Evolutionary conservation across 2,888 invertebrate species (phyloP).

Genomic region (Chrysina gloriosa): DNA sequence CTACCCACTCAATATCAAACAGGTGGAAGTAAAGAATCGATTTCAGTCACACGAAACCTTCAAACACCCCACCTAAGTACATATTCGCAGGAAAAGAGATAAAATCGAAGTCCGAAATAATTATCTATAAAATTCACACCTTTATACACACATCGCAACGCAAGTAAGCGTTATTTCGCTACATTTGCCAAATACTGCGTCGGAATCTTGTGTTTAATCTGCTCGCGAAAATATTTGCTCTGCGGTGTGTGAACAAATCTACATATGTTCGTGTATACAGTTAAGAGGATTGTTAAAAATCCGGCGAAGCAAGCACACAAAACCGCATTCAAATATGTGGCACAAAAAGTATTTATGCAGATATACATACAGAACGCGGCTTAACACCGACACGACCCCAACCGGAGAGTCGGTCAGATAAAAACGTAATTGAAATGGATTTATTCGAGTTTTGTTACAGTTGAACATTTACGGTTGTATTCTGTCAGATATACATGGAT

Average conservation of each 20-base stretch:
- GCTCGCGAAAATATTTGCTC: conserved; percentile 24
- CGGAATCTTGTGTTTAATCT: conserved; percentile 19
- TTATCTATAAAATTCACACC: conserved; percentile 22
- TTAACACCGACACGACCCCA: not conserved
- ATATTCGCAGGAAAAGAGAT: not conserved
- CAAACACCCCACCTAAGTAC: too few relatives aligned
- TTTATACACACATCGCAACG: conserved; percentile 2
- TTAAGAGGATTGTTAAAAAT: conserved; percentile 23
- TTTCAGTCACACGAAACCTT: too few relatives aligned
- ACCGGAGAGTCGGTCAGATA: conserved; percentile 13
- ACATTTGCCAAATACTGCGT: not conserved
- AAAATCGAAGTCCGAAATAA: not conserved
- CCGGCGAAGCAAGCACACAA: not conserved
- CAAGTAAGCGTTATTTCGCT: conserved; percentile 18
- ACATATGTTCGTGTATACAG: not conserved
- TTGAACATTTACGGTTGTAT: not conserved
- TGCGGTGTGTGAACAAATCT: not conserved
- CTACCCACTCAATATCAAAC: too few relatives aligned
- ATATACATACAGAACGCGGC: not conserved
- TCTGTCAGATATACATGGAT: too few relatives aligned
- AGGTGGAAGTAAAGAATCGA: too few relatives aligned
- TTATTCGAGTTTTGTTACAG: conserved; percentile 30
- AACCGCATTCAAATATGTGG: conserved; percentile 6
- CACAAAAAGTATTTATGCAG: not conserved
- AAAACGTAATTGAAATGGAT: conserved; percentile 28